Evolutionary conservation across 2,113 vertebrate genomes (phyloP), one percentile per base, ranked within the genome.

Genomic region (Ariopsis seemanni): DNA sequence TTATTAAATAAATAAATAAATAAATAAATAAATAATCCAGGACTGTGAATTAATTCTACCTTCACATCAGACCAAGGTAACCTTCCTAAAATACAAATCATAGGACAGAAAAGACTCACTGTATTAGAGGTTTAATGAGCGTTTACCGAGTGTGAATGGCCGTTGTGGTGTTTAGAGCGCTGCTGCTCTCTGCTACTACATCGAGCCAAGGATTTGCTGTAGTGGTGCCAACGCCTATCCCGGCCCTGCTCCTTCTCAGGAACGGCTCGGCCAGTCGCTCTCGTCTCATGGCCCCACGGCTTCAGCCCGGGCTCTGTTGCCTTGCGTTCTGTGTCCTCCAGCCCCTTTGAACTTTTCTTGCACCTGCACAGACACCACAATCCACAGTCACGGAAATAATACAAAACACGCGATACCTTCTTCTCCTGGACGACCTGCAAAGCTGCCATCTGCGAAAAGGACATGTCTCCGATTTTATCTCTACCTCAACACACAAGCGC

Each of bases 121-220:
- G 48, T n/a, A 62, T 52, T 12, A 57, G 3, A 84, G 65, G 15
- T 10, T 20, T 27, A n/a, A 22, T 48, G 65, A 50, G 58, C 18
- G 11, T 83, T 88, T 96, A 98, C 97, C 96, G 94, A 96, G 94
- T 91, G 91, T 0, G 95, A 96, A 84, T 92, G 92, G 82, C 87
- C 89, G 87, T 94, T 95, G 88, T 92, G 94, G 92, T 93, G 95
- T 11, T 82, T 86, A 42, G 82, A 88, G 91, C 84, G 95, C 88
- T 95, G 96, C 14, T 25, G 85, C 90, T 92, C 94, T 92, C 93
- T 95, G 93, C 94, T 95, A 94, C 95, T 89, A 18, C 69, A 88
- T 7, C 77, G 87, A 55, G 85, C 94, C 62, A 96, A 96, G 86
- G 96, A 96, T 93, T 96, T 96, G 94, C 95, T 97, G 95, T 95